Conservation (phyloP, 1,140 invertebrate species). For the Orchesella cincta region DNA sequence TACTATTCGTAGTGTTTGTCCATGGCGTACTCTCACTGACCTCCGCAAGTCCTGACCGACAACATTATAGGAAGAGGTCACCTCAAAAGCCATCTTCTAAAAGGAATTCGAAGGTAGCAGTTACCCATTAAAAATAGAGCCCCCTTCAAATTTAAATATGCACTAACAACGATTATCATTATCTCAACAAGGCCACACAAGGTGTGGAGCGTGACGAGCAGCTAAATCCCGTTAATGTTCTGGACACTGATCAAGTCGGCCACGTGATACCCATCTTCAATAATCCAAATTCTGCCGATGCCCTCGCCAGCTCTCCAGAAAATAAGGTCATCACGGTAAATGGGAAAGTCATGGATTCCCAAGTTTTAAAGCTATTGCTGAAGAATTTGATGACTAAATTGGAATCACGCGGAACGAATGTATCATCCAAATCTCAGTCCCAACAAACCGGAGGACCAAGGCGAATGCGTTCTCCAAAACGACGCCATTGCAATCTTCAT, state of each 20-base stretch:
- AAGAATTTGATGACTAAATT: background rate
- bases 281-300: background rate
- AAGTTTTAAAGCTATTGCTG: background rate
- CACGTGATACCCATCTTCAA: background rate
- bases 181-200: no score
- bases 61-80: no score
- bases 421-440: background rate
- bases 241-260: background rate
- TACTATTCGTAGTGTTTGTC: no score
- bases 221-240: background rate
- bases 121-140: no score
- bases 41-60: no score
- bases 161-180: no score
- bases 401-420: background rate
- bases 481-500: slow-evolving; percentile 27
- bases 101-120: no score
- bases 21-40: no score
- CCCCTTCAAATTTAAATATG: no score
- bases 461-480: background rate
- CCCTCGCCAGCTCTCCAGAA: background rate
- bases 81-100: no score
- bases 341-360: background rate
- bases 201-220: no score
- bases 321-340: background rate
- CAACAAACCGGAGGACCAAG: background rate